Conservation (phyloP, 2,888 invertebrate species). For the Auanema freiburgensis region DNA sequence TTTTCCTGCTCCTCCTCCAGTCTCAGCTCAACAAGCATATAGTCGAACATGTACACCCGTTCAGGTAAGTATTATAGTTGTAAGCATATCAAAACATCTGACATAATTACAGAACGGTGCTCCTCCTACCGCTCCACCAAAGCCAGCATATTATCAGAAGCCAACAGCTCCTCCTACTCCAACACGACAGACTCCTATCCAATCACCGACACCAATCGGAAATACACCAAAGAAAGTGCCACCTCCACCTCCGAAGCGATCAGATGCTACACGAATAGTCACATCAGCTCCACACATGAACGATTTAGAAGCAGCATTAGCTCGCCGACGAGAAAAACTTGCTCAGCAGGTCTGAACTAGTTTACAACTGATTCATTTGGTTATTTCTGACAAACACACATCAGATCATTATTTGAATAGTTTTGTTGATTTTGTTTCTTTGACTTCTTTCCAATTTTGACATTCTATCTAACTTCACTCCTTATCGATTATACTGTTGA, state of each 20-base stretch:
- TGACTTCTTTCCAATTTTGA: background rate
- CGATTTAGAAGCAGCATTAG: constrained; percentile 49
- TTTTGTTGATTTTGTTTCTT: background rate
- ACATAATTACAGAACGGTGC: constrained; percentile 9
- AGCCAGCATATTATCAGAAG: constrained; percentile 10
- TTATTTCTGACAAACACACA: background rate
- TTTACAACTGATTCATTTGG: background rate
- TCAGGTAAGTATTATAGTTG: background rate
- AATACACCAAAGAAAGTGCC: constrained; percentile 29
- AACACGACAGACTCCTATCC: constrained; percentile 10
- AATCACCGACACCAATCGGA: constrained; percentile 28
- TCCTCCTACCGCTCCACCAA: constrained; percentile 17
- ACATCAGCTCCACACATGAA: constrained; percentile 27
- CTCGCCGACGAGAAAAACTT: constrained; percentile 36
- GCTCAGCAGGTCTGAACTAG: constrained; percentile 15
- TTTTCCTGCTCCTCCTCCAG: constrained; percentile 56
- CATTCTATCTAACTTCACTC: background rate
- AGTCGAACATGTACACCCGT: constrained; percentile 6
- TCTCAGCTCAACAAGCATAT: background rate
- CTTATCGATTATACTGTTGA: too few species aligned
- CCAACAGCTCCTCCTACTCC: constrained; percentile 11
- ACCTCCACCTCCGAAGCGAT: constrained; percentile 61
- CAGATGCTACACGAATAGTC: constrained; percentile 48
- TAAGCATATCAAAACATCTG: background rate
- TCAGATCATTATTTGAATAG: constrained; percentile 1